These are phyloP conservation scores for Scotopteryx bipunctaria DNA, from an alignment of 2,888 invertebrate species.

Conservation along the genomic window DNA sequence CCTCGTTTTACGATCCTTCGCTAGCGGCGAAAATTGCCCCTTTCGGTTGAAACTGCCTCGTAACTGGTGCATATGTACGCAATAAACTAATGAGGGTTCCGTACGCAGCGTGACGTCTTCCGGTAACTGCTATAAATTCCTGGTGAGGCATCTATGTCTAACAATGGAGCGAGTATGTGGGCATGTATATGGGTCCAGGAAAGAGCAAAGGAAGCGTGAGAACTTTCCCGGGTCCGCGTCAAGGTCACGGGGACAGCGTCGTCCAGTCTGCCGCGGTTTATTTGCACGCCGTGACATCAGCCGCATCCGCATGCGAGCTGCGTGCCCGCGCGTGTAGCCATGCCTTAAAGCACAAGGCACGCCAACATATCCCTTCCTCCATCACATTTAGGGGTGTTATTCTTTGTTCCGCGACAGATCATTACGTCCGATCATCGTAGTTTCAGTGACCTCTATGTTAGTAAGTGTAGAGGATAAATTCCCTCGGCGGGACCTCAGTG, in stretches of 20 bases:
- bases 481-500: conserved; percentile 64
- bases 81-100: conserved; percentile 64
- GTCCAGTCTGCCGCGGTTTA: conserved; percentile 71
- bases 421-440: conserved; percentile 66
- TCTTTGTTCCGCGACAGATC: conserved; percentile 71
- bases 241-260: conserved; percentile 72
- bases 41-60: conserved; percentile 59
- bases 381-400: conserved; percentile 77
- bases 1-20: conserved; percentile 61
- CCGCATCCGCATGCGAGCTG: conserved; percentile 68
- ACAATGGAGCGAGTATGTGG: conserved; percentile 23
- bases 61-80: conserved; percentile 69
- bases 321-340: conserved; percentile 61
- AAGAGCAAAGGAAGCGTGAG: conserved; percentile 54
- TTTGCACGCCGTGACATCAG: conserved; percentile 67
- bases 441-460: conserved; percentile 57
- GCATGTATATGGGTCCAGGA: conserved; percentile 23
- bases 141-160: conserved; percentile 22
- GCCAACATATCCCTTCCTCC: conserved; percentile 72
- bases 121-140: conserved; percentile 45
- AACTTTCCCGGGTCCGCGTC: conserved; percentile 55
- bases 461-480: conserved; percentile 66
- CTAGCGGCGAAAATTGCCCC: conserved; percentile 73
- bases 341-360: conserved; percentile 59
- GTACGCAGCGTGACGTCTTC: conserved; percentile 71